Percentiles rank a stretch among this genome's conserved stretches.
phyloP scores from a whole-genome alignment of 2,113 vertebrate genomes.

The Montifringilla adamsi region DNA sequence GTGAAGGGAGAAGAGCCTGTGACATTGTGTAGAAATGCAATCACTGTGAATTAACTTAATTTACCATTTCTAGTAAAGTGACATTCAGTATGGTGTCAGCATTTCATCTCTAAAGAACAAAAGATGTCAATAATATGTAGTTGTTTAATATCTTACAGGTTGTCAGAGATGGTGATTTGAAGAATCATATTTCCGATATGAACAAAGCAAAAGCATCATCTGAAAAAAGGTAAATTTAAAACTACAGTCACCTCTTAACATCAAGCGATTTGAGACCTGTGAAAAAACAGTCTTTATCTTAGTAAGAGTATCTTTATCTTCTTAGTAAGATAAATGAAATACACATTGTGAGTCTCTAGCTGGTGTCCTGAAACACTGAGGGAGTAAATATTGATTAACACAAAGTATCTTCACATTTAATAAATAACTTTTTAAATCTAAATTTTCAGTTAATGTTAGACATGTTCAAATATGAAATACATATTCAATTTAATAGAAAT shows the following conservation, averaged over 20 bases:
- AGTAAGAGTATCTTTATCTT: not conserved
- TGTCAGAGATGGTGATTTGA: slow-evolving; percentile 79
- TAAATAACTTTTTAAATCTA: not conserved
- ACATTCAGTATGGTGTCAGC: not conserved
- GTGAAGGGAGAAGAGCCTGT: not conserved
- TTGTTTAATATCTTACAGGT: slow-evolving; percentile 66
- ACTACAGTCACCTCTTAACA: not conserved
- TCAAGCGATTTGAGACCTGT: not conserved
- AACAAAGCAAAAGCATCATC: slow-evolving; percentile 89
- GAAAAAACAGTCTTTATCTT: not conserved
- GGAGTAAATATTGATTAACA: not conserved
- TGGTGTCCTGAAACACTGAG: not conserved
- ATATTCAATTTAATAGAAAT: not conserved
- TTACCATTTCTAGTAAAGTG: not conserved
- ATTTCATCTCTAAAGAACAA: not conserved
- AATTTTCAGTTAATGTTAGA: not conserved
- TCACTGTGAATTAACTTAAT: not conserved
- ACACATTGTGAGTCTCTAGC: accelerated
- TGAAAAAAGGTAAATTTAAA: slow-evolving; percentile 86
- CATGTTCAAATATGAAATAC: not conserved
- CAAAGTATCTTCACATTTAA: not conserved
- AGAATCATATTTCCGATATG: slow-evolving; percentile 77
- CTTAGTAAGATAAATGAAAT: not conserved
- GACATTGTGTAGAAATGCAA: not conserved
- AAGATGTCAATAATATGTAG: not conserved